Percentiles rank a stretch among this genome's conserved stretches.
phyloP scores from a whole-genome alignment of 2,113 vertebrate species.

The Silurus asotus region DNA sequence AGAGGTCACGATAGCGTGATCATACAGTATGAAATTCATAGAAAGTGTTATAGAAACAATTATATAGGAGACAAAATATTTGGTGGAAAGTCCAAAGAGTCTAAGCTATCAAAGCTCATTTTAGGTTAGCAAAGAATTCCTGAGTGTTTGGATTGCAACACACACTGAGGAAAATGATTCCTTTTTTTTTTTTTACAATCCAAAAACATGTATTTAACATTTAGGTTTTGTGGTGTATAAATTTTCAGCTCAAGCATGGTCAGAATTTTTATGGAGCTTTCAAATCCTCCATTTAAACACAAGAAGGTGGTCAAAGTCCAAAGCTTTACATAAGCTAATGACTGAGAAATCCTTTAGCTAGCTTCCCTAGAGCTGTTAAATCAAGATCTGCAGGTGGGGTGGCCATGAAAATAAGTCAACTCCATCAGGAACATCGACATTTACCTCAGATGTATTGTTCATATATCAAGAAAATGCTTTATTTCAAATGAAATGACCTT shows the following conservation, averaged over 20 bases:
- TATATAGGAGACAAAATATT: background rate
- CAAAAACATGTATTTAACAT: background rate
- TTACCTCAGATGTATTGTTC: background rate
- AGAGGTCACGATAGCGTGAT: background rate
- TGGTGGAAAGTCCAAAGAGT: background rate
- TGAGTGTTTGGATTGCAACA: background rate
- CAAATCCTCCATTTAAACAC: background rate
- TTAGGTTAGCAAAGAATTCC: background rate
- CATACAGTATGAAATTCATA: background rate
- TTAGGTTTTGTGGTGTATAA: background rate
- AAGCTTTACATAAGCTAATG: background rate
- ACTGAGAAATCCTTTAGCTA: background rate
- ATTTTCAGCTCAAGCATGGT: background rate
- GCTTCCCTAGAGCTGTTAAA: background rate
- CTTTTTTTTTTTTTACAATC: background rate
- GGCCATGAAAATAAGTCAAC: background rate
- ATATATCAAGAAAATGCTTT: background rate
- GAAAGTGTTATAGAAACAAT: background rate
- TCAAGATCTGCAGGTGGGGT: background rate
- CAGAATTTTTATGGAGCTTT: background rate
- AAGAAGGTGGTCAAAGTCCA: background rate
- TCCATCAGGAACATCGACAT: background rate
- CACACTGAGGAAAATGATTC: background rate
- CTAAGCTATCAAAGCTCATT: background rate
- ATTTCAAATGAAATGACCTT: background rate